Percentiles rank a stretch among this genome's conserved stretches.
Evolutionary conservation across 2,888 invertebrate genomes (phyloP).

Genomic region (Cataglyphis albicans): DNA sequence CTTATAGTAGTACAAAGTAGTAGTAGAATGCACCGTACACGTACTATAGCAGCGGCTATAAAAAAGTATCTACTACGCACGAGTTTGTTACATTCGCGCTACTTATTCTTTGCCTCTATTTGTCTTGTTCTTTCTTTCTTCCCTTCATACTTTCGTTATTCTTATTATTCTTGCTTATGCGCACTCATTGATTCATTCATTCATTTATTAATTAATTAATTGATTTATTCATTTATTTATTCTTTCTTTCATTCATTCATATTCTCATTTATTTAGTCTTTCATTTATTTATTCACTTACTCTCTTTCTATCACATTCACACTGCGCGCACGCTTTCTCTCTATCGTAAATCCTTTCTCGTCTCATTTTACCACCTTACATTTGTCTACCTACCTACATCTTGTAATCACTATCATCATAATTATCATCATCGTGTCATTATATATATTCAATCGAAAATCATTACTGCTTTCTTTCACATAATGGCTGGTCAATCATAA

Average conservation of each 20-base stretch:
- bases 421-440: constrained; percentile 40
- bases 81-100: constrained; percentile 74
- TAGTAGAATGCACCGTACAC: constrained; percentile 82
- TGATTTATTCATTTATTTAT: constrained; percentile 32
- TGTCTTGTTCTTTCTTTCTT: constrained; percentile 43
- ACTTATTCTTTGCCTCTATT: constrained; percentile 43
- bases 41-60: constrained; percentile 78
- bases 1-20: constrained; percentile 80
- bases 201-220: constrained; percentile 8
- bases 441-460: constrained; percentile 33
- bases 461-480: constrained; percentile 30
- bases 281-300: constrained; percentile 23
- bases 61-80: constrained; percentile 76
- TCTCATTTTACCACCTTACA: constrained; percentile 49
- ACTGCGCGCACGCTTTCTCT: constrained; percentile 12
- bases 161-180: neutral
- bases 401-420: constrained; percentile 27
- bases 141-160: constrained; percentile 40
- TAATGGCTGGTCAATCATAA: constrained; percentile 49
- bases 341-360: constrained; percentile 25
- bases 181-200: constrained; percentile 23
- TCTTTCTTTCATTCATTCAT: constrained; percentile 29
- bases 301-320: constrained; percentile 28
- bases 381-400: constrained; percentile 39
- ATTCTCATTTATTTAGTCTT: neutral